These are phyloP conservation scores for Cataglyphis rosenhaueri DNA, from an alignment of 2,888 invertebrate species.

Conservation along the genomic window DNA sequence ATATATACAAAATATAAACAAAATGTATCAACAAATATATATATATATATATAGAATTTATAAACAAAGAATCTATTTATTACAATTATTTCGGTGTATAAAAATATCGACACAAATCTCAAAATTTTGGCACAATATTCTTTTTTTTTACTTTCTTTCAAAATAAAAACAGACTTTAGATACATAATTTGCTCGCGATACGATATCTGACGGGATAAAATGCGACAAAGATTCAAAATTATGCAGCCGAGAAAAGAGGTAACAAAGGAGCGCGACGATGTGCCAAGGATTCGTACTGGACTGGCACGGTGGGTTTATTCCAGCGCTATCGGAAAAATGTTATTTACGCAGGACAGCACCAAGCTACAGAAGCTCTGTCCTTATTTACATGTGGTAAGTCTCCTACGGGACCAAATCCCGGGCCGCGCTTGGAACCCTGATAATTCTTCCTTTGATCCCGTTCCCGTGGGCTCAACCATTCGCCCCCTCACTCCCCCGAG, in stretches of 20 bases:
- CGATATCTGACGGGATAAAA: conserved; percentile 21
- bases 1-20: no score
- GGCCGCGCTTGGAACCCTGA: conserved; percentile 84
- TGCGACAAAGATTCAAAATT: conserved; percentile 29
- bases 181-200: not conserved
- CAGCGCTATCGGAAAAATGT: conserved; percentile 84
- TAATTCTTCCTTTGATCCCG: conserved; percentile 86
- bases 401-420: conserved; percentile 85
- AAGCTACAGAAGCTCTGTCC: conserved; percentile 82
- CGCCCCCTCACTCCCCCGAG: conserved; percentile 48
- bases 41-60: no score
- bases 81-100: not conserved
- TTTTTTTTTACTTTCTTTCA: not conserved
- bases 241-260: conserved; percentile 46
- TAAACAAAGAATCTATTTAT: not conserved
- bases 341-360: conserved; percentile 83
- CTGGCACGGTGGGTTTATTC: conserved; percentile 74
- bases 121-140: not conserved
- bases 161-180: conserved; percentile 7
- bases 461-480: conserved; percentile 80
- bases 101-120: not conserved
- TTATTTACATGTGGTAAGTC: conserved; percentile 86
- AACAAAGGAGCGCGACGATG: conserved; percentile 62
- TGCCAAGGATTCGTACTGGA: conserved; percentile 62
- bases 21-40: no score